Percentiles rank a stretch among this genome's conserved stretches.
phyloP scores from a whole-genome alignment of 2,888 invertebrate species.

The Phortica magna region DNA sequence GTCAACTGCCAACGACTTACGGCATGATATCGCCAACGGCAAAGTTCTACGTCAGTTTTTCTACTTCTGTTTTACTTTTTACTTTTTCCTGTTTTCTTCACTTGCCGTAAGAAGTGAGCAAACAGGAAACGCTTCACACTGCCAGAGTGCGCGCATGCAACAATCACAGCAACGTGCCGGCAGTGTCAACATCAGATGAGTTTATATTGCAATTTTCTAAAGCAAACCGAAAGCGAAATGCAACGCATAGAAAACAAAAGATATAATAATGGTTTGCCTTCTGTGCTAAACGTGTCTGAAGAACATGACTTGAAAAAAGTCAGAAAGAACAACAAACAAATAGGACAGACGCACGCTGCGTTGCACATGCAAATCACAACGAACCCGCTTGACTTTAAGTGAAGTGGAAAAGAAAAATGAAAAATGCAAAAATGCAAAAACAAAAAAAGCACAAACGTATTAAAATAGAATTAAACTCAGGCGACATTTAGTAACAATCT shows the following conservation, averaged over 20 bases:
- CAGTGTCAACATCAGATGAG: conserved; percentile 54
- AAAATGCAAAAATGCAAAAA: neutral
- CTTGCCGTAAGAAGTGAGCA: conserved; percentile 44
- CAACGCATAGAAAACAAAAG: conserved; percentile 37
- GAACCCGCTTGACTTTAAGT: conserved; percentile 1
- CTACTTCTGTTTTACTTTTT: neutral
- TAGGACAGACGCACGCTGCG: conserved; percentile 14
- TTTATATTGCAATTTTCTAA: conserved; percentile 64
- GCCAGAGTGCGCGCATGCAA: conserved; percentile 51
- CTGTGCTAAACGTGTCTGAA: conserved; percentile 1
- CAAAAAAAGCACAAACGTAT: neutral
- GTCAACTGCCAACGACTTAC: conserved; percentile 10
- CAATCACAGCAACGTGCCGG: conserved; percentile 52
- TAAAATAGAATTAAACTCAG: conserved; percentile 11
- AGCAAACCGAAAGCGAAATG: conserved; percentile 56
- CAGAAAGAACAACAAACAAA: conserved; percentile 22
- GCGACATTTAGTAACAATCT: neutral
- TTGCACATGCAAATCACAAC: conserved; percentile 36
- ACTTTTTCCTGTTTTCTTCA: neutral
- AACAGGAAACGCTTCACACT: conserved; percentile 64
- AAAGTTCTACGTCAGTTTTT: conserved; percentile 55
- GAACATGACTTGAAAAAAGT: conserved; percentile 47
- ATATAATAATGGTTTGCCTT: conserved; percentile 28
- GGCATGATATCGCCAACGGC: conserved; percentile 50
- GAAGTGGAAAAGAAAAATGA: neutral